Base-by-base conservation (phyloP, 2,888 invertebrate species). In the Sesia bembeciformis region DNA sequence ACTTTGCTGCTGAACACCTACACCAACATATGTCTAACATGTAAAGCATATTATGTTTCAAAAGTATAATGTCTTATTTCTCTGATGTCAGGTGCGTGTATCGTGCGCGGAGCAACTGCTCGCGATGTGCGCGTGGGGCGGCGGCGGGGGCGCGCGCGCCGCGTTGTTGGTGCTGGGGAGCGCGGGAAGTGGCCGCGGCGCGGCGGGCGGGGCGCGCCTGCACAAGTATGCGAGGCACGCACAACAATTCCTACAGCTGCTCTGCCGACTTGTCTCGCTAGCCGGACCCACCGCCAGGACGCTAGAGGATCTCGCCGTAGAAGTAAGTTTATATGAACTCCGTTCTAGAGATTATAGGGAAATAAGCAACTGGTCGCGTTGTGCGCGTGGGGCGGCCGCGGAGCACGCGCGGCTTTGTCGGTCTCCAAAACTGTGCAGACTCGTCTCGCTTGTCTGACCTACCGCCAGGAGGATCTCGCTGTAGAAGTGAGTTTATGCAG, bases 91-190 rank as follows among this genome's bases (percentile, higher is more conserved):
- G 74, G 92, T 96, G 56, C 91, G 96, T 59, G 91, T 93, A 55
- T 93, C 94, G 51, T 95, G 96, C 55, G 94, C 94, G 4, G 97
- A 97, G 76, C 96, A 97, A 81, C 92, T 97, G 76, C 91, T 95
- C 60, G 90, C 94, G 58, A 95, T 96, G 85, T 95, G 95, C 60
- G 95, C 95, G 43, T 95, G 94, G 90, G 95, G 95, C 70, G 93
- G 93, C 61, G 91, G 91, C 58, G 84, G 79, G 4, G 83, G 84
- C 8, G 88, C 89, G 51, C 81, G 83, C 50, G 67, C 72, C 0
- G 85, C 83, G 50, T 77, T 88, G 52, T 61, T 63, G 6, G 83
- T 81, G 58, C 70, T 85, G 57, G 78, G 82, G 54, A 76, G 82
- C 54, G 78, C 77, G 56, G 74, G 75, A 39, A 68, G 75, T 51